A percentile compares a stretch with the other conserved stretches of the same genome.
Conservation (phyloP, 1,140 invertebrate species). For the Solenopsis invicta region DNA sequence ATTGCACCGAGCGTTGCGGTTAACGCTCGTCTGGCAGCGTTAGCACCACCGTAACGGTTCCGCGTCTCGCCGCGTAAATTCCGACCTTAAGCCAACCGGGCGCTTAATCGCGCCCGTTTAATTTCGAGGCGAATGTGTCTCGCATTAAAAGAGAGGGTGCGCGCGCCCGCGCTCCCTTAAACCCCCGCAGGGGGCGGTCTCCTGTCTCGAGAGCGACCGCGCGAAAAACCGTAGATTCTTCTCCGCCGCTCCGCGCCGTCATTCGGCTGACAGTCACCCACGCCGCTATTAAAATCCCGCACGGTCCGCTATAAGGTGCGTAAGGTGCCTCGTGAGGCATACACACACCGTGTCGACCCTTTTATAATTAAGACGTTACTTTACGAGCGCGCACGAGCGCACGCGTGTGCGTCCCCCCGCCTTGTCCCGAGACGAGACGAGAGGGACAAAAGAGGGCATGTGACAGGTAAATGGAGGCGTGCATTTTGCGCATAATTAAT, state of each 20-base stretch:
- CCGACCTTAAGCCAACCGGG: constrained; percentile 34
- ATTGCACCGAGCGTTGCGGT: constrained; percentile 37
- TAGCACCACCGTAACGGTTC: constrained; percentile 4
- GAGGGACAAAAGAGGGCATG: constrained; percentile 51
- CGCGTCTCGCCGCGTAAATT: constrained; percentile 44
- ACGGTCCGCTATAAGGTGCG: constrained; percentile 72
- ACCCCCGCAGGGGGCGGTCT: constrained; percentile 38
- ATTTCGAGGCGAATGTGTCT: constrained; percentile 67
- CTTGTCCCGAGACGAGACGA: constrained; percentile 18
- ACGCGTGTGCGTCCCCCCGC: constrained; percentile 35
- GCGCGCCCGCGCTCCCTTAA: constrained; percentile 4
- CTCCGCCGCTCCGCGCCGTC: constrained; percentile 58
- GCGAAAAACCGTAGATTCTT: constrained; percentile 74
- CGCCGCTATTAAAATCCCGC: constrained; percentile 77
- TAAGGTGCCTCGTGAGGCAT: constrained; percentile 76
- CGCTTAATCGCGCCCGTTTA: constrained; percentile 67
- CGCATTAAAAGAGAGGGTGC: constrained; percentile 44
- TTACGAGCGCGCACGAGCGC: constrained; percentile 74
- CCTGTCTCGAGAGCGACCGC: constrained; percentile 66
- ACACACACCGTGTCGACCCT: constrained; percentile 69
- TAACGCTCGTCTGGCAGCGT: constrained; percentile 1
- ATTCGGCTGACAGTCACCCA: constrained; percentile 74
- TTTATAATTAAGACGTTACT: constrained; percentile 85
- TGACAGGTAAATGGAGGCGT: constrained; percentile 60
- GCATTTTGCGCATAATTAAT: constrained; percentile 64